These are phyloP conservation scores for Papilio gigon DNA, from an alignment of 2,888 invertebrate genomes.

Conservation along the genomic window DNA sequence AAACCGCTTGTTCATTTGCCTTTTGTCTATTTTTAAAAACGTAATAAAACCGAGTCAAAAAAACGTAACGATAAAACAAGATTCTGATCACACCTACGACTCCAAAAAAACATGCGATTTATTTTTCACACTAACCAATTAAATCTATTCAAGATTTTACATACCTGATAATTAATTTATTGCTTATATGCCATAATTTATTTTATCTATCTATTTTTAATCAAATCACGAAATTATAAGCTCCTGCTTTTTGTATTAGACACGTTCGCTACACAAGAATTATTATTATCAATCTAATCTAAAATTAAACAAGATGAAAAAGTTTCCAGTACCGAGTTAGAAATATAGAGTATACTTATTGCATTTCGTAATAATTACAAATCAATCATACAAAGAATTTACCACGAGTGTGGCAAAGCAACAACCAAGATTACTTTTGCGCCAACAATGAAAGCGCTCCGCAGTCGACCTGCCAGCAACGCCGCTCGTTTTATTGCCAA, in stretches of 20 bases:
- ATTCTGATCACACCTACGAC: constrained; percentile 22
- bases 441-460: constrained; percentile 19
- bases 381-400: constrained; percentile 26
- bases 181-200: not conserved
- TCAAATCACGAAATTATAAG: not conserved
- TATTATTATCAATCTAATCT: not conserved
- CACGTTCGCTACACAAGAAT: not conserved
- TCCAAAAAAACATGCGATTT: constrained; percentile 28
- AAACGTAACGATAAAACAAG: constrained; percentile 29
- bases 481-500: constrained; percentile 51
- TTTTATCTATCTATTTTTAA: constrained; percentile 1
- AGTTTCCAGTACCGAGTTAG: not conserved
- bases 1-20: not conserved
- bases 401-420: constrained; percentile 16
- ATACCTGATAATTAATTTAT: constrained; percentile 25
- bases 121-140: constrained; percentile 38
- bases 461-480: constrained; percentile 34
- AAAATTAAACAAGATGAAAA: not conserved
- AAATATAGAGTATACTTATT: too few species aligned
- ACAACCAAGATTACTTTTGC: constrained; percentile 22
- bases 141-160: constrained; percentile 26
- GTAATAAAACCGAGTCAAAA: not conserved
- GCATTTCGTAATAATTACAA: not conserved
- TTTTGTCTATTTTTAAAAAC: not conserved
- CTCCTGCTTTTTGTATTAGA: not conserved